Evolutionary conservation across 2,888 invertebrate genomes (phyloP).

Genomic region (Bugula neritina): DNA sequence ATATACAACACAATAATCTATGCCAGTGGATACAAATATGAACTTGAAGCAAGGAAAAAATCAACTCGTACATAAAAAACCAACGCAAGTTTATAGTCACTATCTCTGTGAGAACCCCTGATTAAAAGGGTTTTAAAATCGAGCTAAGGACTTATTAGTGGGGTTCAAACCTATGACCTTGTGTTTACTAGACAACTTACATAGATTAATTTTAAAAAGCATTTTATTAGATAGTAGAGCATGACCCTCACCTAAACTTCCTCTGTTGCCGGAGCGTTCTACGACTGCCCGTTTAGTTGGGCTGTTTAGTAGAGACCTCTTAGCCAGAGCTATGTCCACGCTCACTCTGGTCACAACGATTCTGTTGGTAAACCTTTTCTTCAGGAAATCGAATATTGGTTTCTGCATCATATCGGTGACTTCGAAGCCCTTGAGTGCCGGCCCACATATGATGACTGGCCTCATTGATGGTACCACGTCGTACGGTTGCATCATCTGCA

Average conservation of each 20-base stretch:
- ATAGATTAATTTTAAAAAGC: no score
- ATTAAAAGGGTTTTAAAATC: no score
- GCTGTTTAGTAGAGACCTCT: conserved; percentile 94
- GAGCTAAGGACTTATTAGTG: no score
- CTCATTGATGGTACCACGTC: conserved; percentile 99
- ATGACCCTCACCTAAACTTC: conserved; percentile 4
- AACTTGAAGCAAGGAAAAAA: no score
- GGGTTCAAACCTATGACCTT: no score
- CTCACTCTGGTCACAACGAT: conserved; percentile 99
- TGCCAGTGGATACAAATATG: no score
- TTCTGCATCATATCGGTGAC: conserved; percentile 99
- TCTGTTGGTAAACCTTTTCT: conserved; percentile 94
- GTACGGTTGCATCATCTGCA: conserved; percentile 75
- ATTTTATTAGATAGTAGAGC: no score
- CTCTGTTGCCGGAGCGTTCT: conserved; percentile 66
- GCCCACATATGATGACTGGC: conserved; percentile 96
- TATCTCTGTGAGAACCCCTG: no score
- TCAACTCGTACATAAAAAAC: no score
- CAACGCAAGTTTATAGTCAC: no score
- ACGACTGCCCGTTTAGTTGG: conserved; percentile 94
- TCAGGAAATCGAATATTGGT: conserved; percentile 97
- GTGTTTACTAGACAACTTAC: no score
- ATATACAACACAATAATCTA: no score
- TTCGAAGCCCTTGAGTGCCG: conserved; percentile 97
- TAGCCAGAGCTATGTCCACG: conserved; percentile 73